Evolutionary conservation across 35 echinoderm and acorn worm species (phyloP), one percentile per base, ranked within the genome.

Genomic region (Apostichopus japonicus): DNA sequence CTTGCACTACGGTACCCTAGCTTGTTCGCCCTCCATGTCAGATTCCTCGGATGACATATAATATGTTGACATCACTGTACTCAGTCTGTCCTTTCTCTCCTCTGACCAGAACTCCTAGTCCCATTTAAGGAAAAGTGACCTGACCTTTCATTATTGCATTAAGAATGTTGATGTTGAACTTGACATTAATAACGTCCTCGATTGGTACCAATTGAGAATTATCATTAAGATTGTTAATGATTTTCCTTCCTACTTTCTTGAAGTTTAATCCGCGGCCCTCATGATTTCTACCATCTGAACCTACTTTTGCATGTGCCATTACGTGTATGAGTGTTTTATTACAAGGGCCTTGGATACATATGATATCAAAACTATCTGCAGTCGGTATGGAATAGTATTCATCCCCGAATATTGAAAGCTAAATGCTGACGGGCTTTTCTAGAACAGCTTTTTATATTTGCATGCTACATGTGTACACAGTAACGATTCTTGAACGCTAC

Each of bases 261-360:
- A 77, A 90, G 14, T 27, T 4, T 9, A 6, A 6, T 5, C 55
- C 70, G 8, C 54, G 88, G 17, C 1, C 27, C n/a, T 6, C 5
- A 9, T 6, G 1, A 14, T 19, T 6, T 5, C 77, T 55, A 4
- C 22, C 33, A 33, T 53, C 88, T 10, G 16, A 24, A 25, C 7
- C 7, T 33, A 77, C 53, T 90, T 90, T 90, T 44, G 88, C 88
- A 51, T 90, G 65, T 22, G 72, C 77, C 88, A 77, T 90, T 27
- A 77, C 24, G 1, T 67, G 27, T 23, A 87, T 56, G 13, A 10
- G 10, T 17, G 27, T 33, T 33, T 33, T 33, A 33, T 87, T 56
- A 16, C 5, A 8, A 25, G 61, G 84, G 11, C 10, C 10, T 3
- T n/a, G 24, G 10, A 87, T 87, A 63, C 4, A 87, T 54, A 87